Conservation (phyloP, 2,888 invertebrate genomes). For the Protophormia terraenovae region DNA sequence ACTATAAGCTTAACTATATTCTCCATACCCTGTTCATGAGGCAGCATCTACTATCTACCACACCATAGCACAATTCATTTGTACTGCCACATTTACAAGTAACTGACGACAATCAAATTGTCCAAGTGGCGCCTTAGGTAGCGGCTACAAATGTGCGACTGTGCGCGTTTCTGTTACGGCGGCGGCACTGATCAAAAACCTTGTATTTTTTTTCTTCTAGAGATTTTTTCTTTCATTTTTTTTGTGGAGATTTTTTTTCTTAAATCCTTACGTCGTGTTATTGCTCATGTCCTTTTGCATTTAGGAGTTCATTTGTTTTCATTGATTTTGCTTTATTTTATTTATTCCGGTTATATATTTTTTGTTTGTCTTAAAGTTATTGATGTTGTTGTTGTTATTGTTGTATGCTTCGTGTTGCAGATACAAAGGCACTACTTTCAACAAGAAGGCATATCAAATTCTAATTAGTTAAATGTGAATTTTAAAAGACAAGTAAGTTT, state of each 20-base stretch:
- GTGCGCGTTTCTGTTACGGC: slow-evolving; percentile 65
- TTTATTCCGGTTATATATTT: slow-evolving; percentile 51
- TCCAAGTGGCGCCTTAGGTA: slow-evolving; percentile 65
- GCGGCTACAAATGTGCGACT: slow-evolving; percentile 68
- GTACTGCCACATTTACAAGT: slow-evolving; percentile 68
- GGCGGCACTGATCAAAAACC: slow-evolving; percentile 66
- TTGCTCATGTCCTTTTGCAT: slow-evolving; percentile 71
- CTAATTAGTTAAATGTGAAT: slow-evolving; percentile 16
- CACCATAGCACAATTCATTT: slow-evolving; percentile 62
- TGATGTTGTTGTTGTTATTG: slow-evolving; percentile 9
- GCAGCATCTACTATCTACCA: too few species aligned
- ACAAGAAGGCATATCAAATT: slow-evolving; percentile 41
- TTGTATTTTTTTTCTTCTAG: slow-evolving; percentile 17
- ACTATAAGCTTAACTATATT: slow-evolving; percentile 43
- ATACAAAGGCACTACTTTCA: slow-evolving; percentile 40
- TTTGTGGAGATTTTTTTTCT: slow-evolving; percentile 36
- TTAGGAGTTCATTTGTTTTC: slow-evolving; percentile 67
- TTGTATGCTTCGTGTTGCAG: slow-evolving; percentile 51
- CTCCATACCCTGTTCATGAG: too few species aligned
- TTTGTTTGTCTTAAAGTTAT: neutral
- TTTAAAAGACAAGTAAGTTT: neutral
- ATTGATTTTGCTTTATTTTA: slow-evolving; percentile 64
- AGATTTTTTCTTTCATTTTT: neutral
- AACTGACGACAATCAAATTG: slow-evolving; percentile 68
- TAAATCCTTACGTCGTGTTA: slow-evolving; percentile 72